Percentiles rank a stretch among this genome's conserved stretches.
Evolutionary conservation across 1,140 invertebrate species (phyloP).

Genomic region (Lepidostoma basale): DNA sequence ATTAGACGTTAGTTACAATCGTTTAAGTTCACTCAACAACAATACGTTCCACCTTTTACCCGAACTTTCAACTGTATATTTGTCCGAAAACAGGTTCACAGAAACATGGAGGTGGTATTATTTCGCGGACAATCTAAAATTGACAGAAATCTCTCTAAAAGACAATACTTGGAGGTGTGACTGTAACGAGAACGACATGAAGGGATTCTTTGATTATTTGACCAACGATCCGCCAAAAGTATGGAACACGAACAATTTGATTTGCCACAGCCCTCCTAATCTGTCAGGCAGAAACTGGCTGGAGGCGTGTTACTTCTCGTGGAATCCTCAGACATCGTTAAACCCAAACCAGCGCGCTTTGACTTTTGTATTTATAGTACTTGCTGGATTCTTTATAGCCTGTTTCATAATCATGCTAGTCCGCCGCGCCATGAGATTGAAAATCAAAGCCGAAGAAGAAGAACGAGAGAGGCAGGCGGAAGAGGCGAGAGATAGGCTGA

Average conservation of each 20-base stretch:
- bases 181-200: conserved; percentile 63
- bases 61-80: conserved; percentile 61
- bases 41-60: conserved; percentile 63
- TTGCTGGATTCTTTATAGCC: conserved; percentile 58
- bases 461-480: conserved; percentile 66
- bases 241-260: conserved; percentile 54
- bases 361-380: conserved; percentile 64
- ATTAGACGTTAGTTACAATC: conserved; percentile 65
- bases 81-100: conserved; percentile 71
- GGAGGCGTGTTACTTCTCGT: conserved; percentile 65
- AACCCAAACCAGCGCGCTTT: conserved; percentile 64
- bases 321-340: conserved; percentile 57
- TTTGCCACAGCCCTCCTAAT: conserved; percentile 66
- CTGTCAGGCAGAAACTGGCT: conserved; percentile 69
- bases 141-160: conserved; percentile 63
- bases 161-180: conserved; percentile 79
- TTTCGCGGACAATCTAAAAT: conserved; percentile 65
- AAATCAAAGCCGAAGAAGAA: conserved; percentile 61
- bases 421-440: conserved; percentile 62
- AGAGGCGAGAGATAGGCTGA: conserved; percentile 58
- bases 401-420: conserved; percentile 60
- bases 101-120: conserved; percentile 63
- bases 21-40: conserved; percentile 60
- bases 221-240: conserved; percentile 64
- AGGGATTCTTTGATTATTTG: conserved; percentile 65